A percentile compares a stretch with the other conserved stretches of the same genome.
These are phyloP conservation scores for Malthinus flaveolus DNA, from an alignment of 2,888 invertebrate species.

Conservation along the genomic window DNA sequence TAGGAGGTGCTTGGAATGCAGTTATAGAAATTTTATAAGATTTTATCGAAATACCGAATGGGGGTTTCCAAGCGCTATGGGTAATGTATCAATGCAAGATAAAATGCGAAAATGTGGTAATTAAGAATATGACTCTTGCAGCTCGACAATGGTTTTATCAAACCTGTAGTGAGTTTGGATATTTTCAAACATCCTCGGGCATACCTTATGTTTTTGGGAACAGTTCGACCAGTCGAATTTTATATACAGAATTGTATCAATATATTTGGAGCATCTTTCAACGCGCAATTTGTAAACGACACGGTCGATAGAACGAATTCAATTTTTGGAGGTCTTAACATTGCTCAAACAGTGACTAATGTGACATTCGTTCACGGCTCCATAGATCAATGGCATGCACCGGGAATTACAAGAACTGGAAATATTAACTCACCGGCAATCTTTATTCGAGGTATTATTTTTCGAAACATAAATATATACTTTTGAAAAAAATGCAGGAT, in stretches of 20 bases:
- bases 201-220: neutral
- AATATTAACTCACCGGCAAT: neutral
- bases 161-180: slow-evolving; percentile 3
- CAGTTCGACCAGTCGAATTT: neutral
- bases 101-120: no score
- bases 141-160: slow-evolving; percentile 8
- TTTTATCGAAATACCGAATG: no score
- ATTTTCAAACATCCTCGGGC: neutral
- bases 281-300: neutral
- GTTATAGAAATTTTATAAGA: neutral
- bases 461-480: neutral
- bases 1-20: neutral
- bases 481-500: neutral
- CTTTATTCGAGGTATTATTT: neutral
- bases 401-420: neutral
- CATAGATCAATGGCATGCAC: neutral
- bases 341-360: neutral
- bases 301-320: neutral
- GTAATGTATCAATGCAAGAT: no score
- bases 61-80: no score
- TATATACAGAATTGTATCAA: neutral
- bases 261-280: neutral
- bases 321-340: neutral
- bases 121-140: neutral
- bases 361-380: neutral